Evolutionary conservation across 2,888 invertebrate genomes (phyloP).

Genomic region (Cenopis cana): DNA sequence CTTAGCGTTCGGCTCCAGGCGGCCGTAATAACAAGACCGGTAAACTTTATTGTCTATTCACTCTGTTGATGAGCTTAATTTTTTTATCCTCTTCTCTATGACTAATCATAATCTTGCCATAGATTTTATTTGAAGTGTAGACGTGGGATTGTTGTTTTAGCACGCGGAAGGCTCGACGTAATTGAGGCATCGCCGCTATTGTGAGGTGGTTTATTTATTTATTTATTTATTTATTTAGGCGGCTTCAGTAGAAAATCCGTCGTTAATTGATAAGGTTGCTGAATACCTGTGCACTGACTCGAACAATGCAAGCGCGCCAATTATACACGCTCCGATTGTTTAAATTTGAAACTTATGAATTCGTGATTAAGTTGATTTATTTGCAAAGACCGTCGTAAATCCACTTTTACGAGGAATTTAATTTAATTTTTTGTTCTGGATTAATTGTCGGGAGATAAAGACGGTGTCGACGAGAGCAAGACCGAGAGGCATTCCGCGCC

Average conservation of each 20-base stretch:
- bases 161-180: constrained; percentile 56
- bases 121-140: constrained; percentile 55
- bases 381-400: constrained; percentile 64
- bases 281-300: constrained; percentile 79
- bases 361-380: constrained; percentile 66
- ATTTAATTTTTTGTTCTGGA: constrained; percentile 70
- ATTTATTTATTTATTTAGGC: constrained; percentile 83
- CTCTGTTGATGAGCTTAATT: constrained; percentile 76
- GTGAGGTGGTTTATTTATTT: constrained; percentile 68
- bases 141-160: constrained; percentile 72
- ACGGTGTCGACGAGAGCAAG: constrained; percentile 69
- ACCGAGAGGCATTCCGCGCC: constrained; percentile 76
- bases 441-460: constrained; percentile 81
- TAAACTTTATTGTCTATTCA: constrained; percentile 79
- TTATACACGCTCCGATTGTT: constrained; percentile 80
- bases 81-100: constrained; percentile 72
- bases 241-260: constrained; percentile 66
- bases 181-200: constrained; percentile 55
- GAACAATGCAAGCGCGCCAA: constrained; percentile 75
- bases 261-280: constrained; percentile 76
- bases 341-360: constrained; percentile 83
- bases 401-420: constrained; percentile 74
- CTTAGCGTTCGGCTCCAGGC: constrained; percentile 65
- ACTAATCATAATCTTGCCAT: constrained; percentile 71
- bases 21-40: constrained; percentile 72